phyloP scores from a whole-genome alignment of 2,113 vertebrate genomes.

The Anoura caudifer region DNA sequence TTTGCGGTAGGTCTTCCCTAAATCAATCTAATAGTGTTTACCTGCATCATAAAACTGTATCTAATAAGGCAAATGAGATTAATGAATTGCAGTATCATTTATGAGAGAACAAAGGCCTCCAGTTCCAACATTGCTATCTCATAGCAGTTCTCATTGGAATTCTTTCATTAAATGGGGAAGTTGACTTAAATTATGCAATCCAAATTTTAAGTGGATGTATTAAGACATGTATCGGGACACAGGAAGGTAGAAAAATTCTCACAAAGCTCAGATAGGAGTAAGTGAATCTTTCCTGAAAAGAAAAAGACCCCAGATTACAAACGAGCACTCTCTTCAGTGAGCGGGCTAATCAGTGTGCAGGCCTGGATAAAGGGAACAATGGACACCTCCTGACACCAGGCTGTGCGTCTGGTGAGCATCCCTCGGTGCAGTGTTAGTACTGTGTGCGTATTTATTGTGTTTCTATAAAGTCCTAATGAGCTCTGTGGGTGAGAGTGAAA shows the following conservation, averaged over 20 bases:
- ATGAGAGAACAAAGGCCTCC: conserved; percentile 56
- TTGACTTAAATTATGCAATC: conserved; percentile 54
- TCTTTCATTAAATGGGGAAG: conserved; percentile 18
- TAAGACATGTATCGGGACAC: conserved; percentile 51
- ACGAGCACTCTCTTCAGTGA: conserved; percentile 78
- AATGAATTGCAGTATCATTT: not conserved
- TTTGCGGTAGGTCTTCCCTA: not conserved
- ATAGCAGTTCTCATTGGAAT: conserved; percentile 38
- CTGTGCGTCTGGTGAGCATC: conserved; percentile 92
- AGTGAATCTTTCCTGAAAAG: conserved; percentile 78
- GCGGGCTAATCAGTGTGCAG: conserved; percentile 77
- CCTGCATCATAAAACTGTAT: not conserved
- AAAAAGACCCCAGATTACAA: conserved; percentile 79
- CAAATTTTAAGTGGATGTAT: conserved; percentile 59
- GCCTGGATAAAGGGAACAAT: conserved; percentile 85
- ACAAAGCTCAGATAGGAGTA: conserved; percentile 66
- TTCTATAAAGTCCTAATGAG: conserved; percentile 99
- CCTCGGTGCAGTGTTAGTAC: conserved; percentile 91
- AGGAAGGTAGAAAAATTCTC: conserved; percentile 20
- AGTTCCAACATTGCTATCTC: conserved; percentile 19
- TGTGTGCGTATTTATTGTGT: conserved; percentile 92
- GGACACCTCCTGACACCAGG: conserved; percentile 91
- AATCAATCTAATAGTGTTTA: not conserved
- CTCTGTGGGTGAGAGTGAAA: conserved; percentile 94
- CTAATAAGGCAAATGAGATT: conserved; percentile 18